phyloP scores from a whole-genome alignment of 2,797 vertebrate species.

The Dicrostonyx torquatus region DNA sequence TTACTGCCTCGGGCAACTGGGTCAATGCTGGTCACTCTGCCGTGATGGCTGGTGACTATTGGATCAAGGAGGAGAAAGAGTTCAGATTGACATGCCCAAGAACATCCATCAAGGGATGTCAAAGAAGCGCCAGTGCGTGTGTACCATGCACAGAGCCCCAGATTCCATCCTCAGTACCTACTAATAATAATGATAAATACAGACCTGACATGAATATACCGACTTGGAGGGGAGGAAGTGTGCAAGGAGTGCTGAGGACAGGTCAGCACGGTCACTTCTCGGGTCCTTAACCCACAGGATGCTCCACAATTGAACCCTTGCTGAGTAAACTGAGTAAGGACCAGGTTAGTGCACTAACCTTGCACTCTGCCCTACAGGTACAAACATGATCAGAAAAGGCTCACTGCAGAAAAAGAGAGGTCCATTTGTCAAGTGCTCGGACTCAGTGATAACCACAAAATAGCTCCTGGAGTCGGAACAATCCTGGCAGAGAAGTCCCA shows the following conservation, averaged over 20 bases:
- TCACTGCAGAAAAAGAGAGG: neutral
- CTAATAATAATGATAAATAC: neutral
- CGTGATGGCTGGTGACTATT: neutral
- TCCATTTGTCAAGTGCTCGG: neutral
- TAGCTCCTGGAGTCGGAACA: constrained; percentile 59
- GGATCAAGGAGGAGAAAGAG: neutral
- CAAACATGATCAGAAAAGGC: constrained; percentile 18
- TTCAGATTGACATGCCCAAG: neutral
- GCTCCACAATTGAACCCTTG: neutral
- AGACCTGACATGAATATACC: neutral
- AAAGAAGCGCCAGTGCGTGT: neutral
- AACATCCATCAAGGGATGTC: neutral
- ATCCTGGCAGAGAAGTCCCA: constrained; percentile 65
- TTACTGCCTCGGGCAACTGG: neutral
- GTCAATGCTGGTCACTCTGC: neutral
- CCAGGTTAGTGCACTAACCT: neutral
- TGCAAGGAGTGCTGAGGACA: neutral
- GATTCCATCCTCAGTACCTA: neutral
- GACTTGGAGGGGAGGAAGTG: neutral
- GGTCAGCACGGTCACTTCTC: neutral
- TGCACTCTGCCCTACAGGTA: constrained; percentile 1
- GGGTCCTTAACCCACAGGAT: neutral
- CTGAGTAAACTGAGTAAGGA: neutral
- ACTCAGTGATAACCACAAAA: constrained; percentile 36
- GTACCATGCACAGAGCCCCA: neutral